Evolutionary conservation across 2,888 invertebrate species (phyloP), one percentile per base, ranked within the genome.

Genomic region (Cataglyphis altisquamis): DNA sequence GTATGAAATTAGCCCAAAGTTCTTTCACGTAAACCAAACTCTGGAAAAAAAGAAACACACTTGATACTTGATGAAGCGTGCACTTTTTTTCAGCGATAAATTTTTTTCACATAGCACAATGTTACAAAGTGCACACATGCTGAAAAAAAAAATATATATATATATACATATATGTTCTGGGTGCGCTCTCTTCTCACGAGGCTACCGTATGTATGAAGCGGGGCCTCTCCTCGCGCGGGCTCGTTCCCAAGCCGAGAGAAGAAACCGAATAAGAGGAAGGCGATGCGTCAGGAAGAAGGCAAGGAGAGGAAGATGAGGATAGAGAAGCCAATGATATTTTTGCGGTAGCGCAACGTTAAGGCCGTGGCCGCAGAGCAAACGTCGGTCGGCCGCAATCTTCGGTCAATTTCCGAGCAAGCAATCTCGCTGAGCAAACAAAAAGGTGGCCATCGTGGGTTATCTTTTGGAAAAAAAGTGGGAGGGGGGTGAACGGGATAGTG

Each of bases 361-460:
- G 89, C 87, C 85, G 89, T 86, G 87, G 93, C 93, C 93, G 90
- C 92, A 93, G 93, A 94, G 91, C 94, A 94, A 94, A 94, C 93
- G 92, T 93, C 90, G 93, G 93, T 92, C 93, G 92, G 93, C 94
- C 94, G 92, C 94, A 94, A 93, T 94, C 94, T 94, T 93, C 93
- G 92, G 91, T 92, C 94, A 94, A 94, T 94, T 94, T 93, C 90
- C 91, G 91, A 89, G 92, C 90, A 88, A 91, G 92, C 93, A 94
- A 94, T 94, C 93, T 92, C 87, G 86, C 91, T 94, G 94, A 92
- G 88, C 93, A 94, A 94, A 94, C 94, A 94, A 93, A 94, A 94
- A 93, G 91, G 88, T 89, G 87, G 87, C 86, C 86, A 85, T 83
- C 64, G 85, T 87, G 89, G 89, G 90, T 89, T 91, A 89, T 90